Evolutionary conservation across 92 coral and sea anemone species (phyloP).

Genomic region (Palythoa grandiflora): DNA sequence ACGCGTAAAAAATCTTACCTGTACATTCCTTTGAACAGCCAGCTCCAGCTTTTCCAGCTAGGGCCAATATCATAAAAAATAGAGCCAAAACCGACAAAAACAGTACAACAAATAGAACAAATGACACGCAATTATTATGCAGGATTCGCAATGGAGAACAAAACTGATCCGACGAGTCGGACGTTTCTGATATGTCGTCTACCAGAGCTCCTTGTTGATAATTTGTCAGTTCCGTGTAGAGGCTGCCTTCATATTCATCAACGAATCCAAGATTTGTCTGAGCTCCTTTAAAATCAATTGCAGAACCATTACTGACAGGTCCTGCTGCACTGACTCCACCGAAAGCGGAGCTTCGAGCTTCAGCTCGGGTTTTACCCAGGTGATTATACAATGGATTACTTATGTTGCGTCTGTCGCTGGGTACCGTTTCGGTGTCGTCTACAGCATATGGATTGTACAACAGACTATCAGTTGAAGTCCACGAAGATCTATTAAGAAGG

Average conservation of each 20-base stretch:
- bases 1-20: background rate
- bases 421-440: slow-evolving; percentile 13
- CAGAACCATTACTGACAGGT: background rate
- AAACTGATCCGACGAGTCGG: background rate
- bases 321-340: background rate
- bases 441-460: slow-evolving; percentile 45
- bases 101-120: slow-evolving; percentile 7
- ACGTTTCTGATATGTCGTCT: background rate
- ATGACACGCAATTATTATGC: background rate
- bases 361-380: background rate
- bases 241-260: slow-evolving; percentile 10
- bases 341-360: background rate
- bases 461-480: slow-evolving; percentile 27
- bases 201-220: background rate
- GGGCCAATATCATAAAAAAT: slow-evolving; percentile 12
- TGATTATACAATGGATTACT: slow-evolving; percentile 36
- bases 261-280: slow-evolving; percentile 11
- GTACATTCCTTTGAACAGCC: slow-evolving; percentile 2
- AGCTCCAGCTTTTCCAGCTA: slow-evolving; percentile 39
- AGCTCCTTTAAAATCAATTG: background rate
- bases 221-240: slow-evolving; percentile 24
- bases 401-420: slow-evolving; percentile 1
- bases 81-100: slow-evolving; percentile 30
- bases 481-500: slow-evolving; percentile 32
- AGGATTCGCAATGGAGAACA: slow-evolving; percentile 7